These are phyloP conservation scores for Sebastes wilsoni DNA, from an alignment of 2,797 vertebrate species.

Conservation along the genomic window DNA sequence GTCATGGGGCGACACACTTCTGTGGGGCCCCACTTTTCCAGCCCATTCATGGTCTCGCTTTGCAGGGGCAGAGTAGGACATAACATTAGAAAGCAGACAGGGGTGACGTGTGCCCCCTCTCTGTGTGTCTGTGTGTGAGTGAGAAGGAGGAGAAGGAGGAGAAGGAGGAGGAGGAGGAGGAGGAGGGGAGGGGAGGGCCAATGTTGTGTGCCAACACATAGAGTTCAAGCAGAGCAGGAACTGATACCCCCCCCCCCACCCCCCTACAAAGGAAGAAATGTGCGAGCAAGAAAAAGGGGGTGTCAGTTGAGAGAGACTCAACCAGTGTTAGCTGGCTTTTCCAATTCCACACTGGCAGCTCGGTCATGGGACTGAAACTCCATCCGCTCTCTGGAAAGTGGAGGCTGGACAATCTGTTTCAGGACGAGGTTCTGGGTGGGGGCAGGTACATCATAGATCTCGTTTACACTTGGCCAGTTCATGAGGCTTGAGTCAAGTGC, in stretches of 20 bases:
- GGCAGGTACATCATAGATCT: slow-evolving; percentile 16
- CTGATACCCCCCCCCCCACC: slow-evolving; percentile 41
- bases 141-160: not conserved
- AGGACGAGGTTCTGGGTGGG: slow-evolving; percentile 12
- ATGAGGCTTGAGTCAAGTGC: not conserved
- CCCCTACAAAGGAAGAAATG: slow-evolving; percentile 49
- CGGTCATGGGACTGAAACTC: slow-evolving; percentile 84
- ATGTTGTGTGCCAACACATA: slow-evolving; percentile 51
- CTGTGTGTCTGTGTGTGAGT: slow-evolving; percentile 26
- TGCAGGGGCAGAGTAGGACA: slow-evolving; percentile 70
- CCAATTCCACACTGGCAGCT: slow-evolving; percentile 60
- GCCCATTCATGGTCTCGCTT: slow-evolving; percentile 87
- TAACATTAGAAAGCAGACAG: slow-evolving; percentile 68
- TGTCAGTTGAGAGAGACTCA: slow-evolving; percentile 31
- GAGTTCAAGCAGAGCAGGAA: slow-evolving; percentile 47
- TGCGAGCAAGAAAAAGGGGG: slow-evolving; percentile 41
- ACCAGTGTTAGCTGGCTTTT: slow-evolving; percentile 59
- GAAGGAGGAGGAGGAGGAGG: too few relatives aligned
- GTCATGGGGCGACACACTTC: slow-evolving; percentile 35
- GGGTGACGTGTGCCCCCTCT: slow-evolving; percentile 30
- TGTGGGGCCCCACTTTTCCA: slow-evolving; percentile 79
- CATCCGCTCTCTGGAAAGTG: slow-evolving; percentile 62
- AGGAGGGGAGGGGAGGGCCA: slow-evolving; percentile 19
- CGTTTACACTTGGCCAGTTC: slow-evolving; percentile 7
- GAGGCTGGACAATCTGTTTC: slow-evolving; percentile 40